Base-by-base conservation (phyloP, 35 echinoderm and acorn worm genomes). In the Strongylocentrotus purpuratus region DNA sequence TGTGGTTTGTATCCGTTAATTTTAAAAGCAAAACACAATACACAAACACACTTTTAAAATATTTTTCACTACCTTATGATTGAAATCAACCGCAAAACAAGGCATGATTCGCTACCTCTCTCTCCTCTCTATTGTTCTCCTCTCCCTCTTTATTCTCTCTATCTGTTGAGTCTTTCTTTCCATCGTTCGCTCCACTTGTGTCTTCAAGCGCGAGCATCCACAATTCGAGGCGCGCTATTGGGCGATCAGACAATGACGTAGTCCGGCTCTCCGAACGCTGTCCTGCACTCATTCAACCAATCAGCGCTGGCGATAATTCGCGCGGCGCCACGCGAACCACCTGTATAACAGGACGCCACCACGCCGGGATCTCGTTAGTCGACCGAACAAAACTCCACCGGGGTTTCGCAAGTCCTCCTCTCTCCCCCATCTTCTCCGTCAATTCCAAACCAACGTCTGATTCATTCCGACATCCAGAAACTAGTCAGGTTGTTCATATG, bases 221-320 rank as follows among this genome's bases (percentile, higher is more conserved):
- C 87, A 31, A 45, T 46, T 89, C 87, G 31, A 33, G 14, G 87
- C 11, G 20, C 32, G 87, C 28, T 32, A 93, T 93, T 93, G 91
- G 91, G 32, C 48, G 48, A 55, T 31, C n/a, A 31, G 33, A 31
- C 28, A 11, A 58, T 93, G 91, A 93, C 91, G 91, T 93, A 48
- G 32, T n/a, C 46, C n/a, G 13, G 10, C 48, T 20, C 45, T 3
- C 11, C 91, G 46, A 47, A 32, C 91, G 31, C 48, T 46, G 91
- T 12, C 28, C 45, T 46, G n/a, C 48, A 46, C 91, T 31, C 45
- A 14, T 93, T 47, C 91, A 31, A 48, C 91, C 91, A 93, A 93
- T 93, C 91, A 93, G 91, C 91, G 48, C 45, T 12, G 11, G n/a
- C 91, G 91, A 93, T 93, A 93, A 47, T 47, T 93, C 91, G 32